Conservation (phyloP, 2,797 vertebrate species). For the Hafferia zeledoni region DNA sequence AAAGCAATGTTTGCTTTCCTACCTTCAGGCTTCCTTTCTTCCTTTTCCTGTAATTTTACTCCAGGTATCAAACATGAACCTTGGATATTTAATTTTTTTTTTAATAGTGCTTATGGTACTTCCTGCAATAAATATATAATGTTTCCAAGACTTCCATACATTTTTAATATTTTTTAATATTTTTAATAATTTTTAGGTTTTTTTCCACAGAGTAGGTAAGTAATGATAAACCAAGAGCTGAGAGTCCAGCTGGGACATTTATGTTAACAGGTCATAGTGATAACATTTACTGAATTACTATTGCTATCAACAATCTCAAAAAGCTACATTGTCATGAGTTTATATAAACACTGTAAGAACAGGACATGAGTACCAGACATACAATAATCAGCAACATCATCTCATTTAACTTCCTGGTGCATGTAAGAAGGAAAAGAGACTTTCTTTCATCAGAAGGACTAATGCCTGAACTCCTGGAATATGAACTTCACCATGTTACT, state of each 20-base stretch:
- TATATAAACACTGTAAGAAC: neutral
- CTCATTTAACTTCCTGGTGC: neutral
- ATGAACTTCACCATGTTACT: neutral
- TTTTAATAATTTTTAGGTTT: neutral
- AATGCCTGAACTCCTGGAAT: neutral
- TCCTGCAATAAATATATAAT: neutral
- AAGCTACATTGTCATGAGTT: neutral
- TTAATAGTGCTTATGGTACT: neutral
- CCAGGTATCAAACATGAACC: neutral
- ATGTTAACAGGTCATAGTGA: neutral
- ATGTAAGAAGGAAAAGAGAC: neutral
- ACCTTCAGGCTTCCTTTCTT: neutral
- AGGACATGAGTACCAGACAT: neutral
- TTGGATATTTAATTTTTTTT: neutral
- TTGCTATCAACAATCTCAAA: neutral
- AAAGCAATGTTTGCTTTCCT: neutral
- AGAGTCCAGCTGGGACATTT: neutral
- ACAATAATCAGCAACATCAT: fast-evolving
- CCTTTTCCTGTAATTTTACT: neutral
- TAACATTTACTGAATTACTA: neutral
- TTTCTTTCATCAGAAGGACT: neutral
- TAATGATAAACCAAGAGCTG: neutral
- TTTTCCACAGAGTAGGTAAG: neutral
- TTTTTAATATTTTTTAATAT: neutral
- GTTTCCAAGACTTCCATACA: neutral